Base-by-base conservation (phyloP, 2,113 vertebrate genomes). In the Dicentrarchus labrax region DNA sequence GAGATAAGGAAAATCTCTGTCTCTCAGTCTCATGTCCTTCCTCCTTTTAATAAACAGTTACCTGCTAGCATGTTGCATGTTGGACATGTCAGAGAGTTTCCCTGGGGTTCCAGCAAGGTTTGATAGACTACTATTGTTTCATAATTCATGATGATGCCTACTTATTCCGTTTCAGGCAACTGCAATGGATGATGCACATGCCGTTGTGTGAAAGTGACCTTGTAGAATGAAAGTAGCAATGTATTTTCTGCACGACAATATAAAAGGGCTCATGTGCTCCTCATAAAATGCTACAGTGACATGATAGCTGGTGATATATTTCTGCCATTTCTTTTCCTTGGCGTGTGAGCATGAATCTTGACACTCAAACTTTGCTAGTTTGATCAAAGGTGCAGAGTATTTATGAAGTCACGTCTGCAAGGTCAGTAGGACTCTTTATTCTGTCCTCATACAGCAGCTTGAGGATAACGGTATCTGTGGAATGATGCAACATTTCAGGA, bases 141-240 rank as follows among this genome's bases (percentile, higher is more conserved):
- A 93, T 91, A 91, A 93, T 92, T 75, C 78, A 90, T 79, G 67
- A 83, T 77, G 1, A 82, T 76, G 57, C 60, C 56, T 62, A 48
- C 54, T 65, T 60, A 80, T 81, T 77, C 43, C 47, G 38, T 80
- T 88, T 85, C 70, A 79, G 30, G 22, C 48, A 64, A 45, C 56
- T 74, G 57, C 76, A 82, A 50, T 15, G 22, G 61, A 79, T 76
- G 65, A 56, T 57, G 54, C 39, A 30, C 72, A 64, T 50, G 7
- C 22, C 4, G 6, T 8, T 61, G 22, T 48, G 68, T 41, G n/a
- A 30, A 53, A 68, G 73, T 87, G 81, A 91, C 92, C 88, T 93
- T 91, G 86, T 51, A 69, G 43, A 78, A 56, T 69, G 22, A 60
- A 67, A 73, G 65, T 38, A 43, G 76, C 38, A 19, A 22, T 62